Percentiles rank a stretch among this genome's conserved stretches.
Conservation (phyloP, 2,113 vertebrate species). For the Etheostoma cragini region DNA sequence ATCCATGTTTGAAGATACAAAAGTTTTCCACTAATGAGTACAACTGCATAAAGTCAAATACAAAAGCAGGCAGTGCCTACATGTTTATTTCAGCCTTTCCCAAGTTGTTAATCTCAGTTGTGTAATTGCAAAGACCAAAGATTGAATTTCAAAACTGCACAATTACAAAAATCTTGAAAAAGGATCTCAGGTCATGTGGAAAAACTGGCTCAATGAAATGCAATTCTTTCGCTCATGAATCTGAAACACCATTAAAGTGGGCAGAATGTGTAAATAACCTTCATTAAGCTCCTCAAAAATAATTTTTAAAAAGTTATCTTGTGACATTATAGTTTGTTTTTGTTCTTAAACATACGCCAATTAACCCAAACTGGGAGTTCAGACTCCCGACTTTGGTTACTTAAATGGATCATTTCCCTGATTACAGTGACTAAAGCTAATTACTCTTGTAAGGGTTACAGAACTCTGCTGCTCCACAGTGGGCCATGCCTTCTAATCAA, state of each 20-base stretch:
- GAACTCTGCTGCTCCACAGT: constrained; percentile 2
- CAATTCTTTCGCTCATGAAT: background rate
- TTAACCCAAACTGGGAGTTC: background rate
- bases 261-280: background rate
- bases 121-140: constrained; percentile 15
- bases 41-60: constrained; percentile 6
- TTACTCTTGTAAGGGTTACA: constrained; percentile 19
- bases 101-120: constrained; percentile 13
- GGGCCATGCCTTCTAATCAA: constrained; percentile 1
- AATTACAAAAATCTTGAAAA: background rate
- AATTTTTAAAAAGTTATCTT: background rate
- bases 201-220: background rate
- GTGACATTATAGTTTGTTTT: constrained; percentile 5
- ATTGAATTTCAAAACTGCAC: constrained; percentile 10
- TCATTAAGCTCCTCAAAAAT: background rate
- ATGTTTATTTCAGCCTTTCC: constrained; percentile 8
- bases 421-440: constrained; percentile 30
- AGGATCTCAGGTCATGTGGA: background rate
- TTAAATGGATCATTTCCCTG: constrained; percentile 15
- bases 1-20: constrained; percentile 23
- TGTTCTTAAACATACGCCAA: background rate
- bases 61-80: constrained; percentile 18
- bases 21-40: constrained; percentile 46
- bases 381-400: constrained; percentile 1
- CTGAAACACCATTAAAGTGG: background rate